Evolutionary conservation across 2,797 vertebrate genomes (phyloP).

Genomic region (Pyrocephalus nanus): DNA sequence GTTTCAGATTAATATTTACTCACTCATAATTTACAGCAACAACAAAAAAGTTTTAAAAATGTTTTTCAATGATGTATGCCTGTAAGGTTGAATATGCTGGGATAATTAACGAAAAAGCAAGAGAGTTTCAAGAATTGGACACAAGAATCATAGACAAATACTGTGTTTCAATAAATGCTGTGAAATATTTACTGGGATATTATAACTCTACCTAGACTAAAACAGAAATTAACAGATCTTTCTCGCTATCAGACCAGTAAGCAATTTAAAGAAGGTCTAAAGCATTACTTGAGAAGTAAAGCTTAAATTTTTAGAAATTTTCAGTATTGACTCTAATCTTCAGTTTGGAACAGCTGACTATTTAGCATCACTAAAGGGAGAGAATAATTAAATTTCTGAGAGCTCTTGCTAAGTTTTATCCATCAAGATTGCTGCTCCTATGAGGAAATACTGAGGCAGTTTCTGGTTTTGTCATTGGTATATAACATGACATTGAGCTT

Average conservation of each 20-base stretch:
- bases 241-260: not conserved
- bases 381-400: not conserved
- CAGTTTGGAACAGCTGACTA: not conserved
- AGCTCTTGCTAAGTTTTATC: not conserved
- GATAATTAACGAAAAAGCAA: not conserved
- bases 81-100: not conserved
- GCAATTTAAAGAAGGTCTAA: not conserved
- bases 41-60: not conserved
- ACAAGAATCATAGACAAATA: not conserved
- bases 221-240: not conserved
- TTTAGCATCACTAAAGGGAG: not conserved
- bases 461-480: not conserved
- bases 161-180: not conserved
- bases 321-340: not conserved
- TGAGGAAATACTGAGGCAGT: not conserved
- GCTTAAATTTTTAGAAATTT: not conserved
- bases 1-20: conserved; percentile 1
- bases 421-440: not conserved
- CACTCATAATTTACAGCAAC: not conserved
- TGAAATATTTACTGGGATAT: not conserved
- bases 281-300: not conserved
- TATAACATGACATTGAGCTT: not conserved
- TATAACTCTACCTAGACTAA: not conserved
- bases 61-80: not conserved
- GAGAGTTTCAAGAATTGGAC: not conserved